Conservation (phyloP, 2,113 vertebrate genomes). For the Pristiophorus japonicus region DNA sequence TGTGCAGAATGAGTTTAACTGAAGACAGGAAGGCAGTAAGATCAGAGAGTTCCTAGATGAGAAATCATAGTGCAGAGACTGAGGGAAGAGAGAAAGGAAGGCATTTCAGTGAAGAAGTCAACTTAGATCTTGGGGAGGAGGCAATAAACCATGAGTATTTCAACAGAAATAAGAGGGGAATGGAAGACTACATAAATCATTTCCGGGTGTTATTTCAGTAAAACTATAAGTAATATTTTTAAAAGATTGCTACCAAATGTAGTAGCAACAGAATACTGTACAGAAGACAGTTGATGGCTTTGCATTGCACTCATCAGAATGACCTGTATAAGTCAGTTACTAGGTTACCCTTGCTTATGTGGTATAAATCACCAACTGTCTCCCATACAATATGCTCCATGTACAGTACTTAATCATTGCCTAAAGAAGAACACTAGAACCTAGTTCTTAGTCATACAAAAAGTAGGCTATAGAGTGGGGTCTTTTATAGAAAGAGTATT, state of each 20-base stretch:
- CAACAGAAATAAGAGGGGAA: neutral
- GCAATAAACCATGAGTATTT: neutral
- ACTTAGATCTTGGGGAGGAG: neutral
- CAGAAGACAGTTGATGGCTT: neutral
- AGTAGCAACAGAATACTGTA: neutral
- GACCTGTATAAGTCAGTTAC: neutral
- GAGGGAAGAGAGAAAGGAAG: neutral
- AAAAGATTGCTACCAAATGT: neutral
- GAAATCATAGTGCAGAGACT: neutral
- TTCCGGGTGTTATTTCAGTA: neutral
- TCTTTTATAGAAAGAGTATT: neutral
- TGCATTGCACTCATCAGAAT: neutral
- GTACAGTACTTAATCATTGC: slow-evolving; percentile 21
- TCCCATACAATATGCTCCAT: neutral
- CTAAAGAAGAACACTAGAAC: neutral
- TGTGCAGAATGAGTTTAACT: neutral
- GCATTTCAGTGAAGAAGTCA: neutral
- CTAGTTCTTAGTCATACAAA: neutral
- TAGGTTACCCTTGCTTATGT: neutral
- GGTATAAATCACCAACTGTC: slow-evolving; percentile 18
- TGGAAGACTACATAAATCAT: neutral
- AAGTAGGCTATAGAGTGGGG: neutral
- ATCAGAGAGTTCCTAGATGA: neutral
- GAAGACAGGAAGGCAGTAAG: neutral
- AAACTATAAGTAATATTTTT: neutral